Evolutionary conservation across 2,888 invertebrate species (phyloP).

Genomic region (Lottia gigantea): DNA sequence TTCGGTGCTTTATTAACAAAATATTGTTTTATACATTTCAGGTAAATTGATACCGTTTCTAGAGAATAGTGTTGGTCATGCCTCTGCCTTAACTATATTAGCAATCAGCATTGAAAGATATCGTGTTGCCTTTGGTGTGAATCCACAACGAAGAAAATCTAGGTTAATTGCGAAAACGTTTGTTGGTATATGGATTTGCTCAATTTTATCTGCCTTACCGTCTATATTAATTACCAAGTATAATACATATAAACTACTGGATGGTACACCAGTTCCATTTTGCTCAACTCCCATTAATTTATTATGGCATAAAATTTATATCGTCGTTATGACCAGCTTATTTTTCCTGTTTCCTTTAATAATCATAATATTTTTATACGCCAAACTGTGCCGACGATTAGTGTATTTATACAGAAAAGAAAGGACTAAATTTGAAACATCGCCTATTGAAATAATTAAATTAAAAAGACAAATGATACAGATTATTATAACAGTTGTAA

Average conservation of each 20-base stretch:
- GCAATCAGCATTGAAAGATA: conserved; percentile 92
- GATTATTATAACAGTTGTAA: conserved; percentile 38
- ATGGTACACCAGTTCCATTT: conserved; percentile 76
- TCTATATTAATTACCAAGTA: conserved; percentile 84
- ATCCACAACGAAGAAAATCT: conserved; percentile 73
- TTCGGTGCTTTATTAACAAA: no score
- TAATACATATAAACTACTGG: conserved; percentile 78
- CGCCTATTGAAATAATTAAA: conserved; percentile 33
- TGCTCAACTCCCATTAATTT: conserved; percentile 85
- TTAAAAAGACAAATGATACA: conserved; percentile 39
- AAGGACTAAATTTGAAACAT: conserved; percentile 28
- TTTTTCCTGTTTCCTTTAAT: conserved; percentile 88
- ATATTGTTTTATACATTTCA: conserved; percentile 69
- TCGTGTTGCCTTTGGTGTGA: conserved; percentile 89
- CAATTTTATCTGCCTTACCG: conserved; percentile 73
- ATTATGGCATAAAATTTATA: conserved; percentile 76
- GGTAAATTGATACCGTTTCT: conserved; percentile 93
- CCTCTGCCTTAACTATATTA: conserved; percentile 89
- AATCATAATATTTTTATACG: conserved; percentile 85
- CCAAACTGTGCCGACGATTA: conserved; percentile 58
- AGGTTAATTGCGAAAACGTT: conserved; percentile 62
- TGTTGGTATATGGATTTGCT: conserved; percentile 63
- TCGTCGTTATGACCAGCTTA: conserved; percentile 81
- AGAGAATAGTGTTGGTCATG: conserved; percentile 90
- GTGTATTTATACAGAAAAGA: conserved; percentile 31